Percentiles rank a stretch among this genome's conserved stretches.
Evolutionary conservation across 2,113 vertebrate species (phyloP).

Genomic region (Leptocoma aspasia): DNA sequence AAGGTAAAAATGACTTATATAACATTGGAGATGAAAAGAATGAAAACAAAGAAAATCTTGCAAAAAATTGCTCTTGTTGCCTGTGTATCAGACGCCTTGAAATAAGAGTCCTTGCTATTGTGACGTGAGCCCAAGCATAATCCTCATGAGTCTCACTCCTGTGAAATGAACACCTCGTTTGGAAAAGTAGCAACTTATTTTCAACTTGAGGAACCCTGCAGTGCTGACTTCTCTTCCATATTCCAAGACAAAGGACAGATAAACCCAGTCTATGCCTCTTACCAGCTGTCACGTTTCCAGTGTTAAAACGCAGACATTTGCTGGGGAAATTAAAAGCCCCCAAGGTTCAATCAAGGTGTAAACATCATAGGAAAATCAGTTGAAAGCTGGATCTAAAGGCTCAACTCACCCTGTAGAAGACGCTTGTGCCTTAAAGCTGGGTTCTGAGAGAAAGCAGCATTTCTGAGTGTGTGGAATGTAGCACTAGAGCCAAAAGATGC

Average conservation of each 20-base stretch:
- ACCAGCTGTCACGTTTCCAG: conserved; percentile 58
- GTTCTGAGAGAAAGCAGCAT: neutral
- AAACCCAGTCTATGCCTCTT: conserved; percentile 66
- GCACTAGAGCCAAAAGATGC: neutral
- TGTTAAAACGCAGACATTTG: neutral
- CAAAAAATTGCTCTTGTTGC: conserved; percentile 56
- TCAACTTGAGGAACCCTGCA: neutral
- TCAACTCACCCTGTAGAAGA: neutral
- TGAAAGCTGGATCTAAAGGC: neutral
- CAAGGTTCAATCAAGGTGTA: neutral
- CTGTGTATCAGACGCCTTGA: conserved; percentile 62
- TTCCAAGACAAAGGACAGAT: conserved; percentile 55
- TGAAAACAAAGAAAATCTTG: conserved; percentile 53
- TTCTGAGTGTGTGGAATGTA: neutral
- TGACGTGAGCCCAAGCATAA: conserved; percentile 30
- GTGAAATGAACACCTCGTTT: conserved; percentile 70
- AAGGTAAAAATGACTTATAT: neutral
- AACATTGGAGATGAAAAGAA: conserved; percentile 43
- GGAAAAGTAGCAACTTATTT: conserved; percentile 32
- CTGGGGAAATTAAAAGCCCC: neutral
- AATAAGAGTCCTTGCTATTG: conserved; percentile 59
- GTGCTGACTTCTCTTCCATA: neutral
- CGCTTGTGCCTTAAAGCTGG: neutral
- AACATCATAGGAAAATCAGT: neutral
- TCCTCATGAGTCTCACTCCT: conserved; percentile 52